Conservation (phyloP, 2,888 invertebrate genomes). For the Caenorhabditis doughertyi region DNA sequence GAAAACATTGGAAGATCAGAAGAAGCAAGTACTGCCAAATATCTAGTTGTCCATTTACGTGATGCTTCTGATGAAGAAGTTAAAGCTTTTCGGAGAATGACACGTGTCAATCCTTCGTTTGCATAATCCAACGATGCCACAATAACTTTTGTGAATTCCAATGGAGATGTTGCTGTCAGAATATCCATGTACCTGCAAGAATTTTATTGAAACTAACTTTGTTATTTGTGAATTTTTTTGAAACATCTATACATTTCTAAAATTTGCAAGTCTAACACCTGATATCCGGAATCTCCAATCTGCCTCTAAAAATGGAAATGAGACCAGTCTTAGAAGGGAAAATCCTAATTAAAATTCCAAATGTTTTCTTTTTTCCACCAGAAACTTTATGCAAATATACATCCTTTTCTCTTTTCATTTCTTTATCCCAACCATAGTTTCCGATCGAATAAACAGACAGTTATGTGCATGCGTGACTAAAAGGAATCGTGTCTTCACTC, state of each 20-base stretch:
- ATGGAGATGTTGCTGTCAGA: constrained; percentile 89
- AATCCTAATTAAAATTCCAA: constrained; percentile 34
- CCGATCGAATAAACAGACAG: constrained; percentile 60
- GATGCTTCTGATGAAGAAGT: constrained; percentile 79
- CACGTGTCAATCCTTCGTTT: constrained; percentile 85
- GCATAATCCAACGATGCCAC: constrained; percentile 92
- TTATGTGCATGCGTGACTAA: constrained; percentile 45
- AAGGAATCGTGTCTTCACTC: constrained; percentile 28
- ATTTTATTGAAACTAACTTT: background rate
- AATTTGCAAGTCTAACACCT: too few relatives aligned
- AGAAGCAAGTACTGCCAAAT: constrained; percentile 91
- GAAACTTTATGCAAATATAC: constrained; percentile 58
- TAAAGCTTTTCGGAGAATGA: constrained; percentile 85
- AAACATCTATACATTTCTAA: too few relatives aligned
- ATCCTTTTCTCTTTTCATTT: constrained; percentile 21
- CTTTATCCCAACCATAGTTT: background rate
- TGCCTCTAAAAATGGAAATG: constrained; percentile 23
- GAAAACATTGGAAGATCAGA: constrained; percentile 86
- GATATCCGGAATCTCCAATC: constrained; percentile 2
- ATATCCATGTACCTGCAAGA: constrained; percentile 83
- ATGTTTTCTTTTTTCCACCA: background rate
- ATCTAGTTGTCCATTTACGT: constrained; percentile 93
- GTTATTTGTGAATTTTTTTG: too few relatives aligned
- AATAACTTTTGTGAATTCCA: constrained; percentile 94
- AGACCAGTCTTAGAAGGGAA: constrained; percentile 7